phyloP scores from a whole-genome alignment of 2,797 vertebrate species.

The Coendou prehensilis region DNA sequence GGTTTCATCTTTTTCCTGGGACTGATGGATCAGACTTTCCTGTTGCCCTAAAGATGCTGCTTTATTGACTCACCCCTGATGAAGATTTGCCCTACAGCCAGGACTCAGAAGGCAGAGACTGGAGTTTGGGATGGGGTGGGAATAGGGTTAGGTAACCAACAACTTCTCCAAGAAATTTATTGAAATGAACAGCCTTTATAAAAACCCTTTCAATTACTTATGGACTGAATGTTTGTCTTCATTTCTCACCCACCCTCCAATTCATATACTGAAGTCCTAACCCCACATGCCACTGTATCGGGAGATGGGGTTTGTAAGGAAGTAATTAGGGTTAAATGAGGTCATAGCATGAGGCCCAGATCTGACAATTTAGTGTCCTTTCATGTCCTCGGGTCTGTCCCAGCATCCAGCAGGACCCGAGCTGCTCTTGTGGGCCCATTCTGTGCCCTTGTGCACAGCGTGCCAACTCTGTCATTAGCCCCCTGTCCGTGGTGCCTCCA shows the following conservation, averaged over 20 bases:
- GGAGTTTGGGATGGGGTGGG: background rate
- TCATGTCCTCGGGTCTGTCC: background rate
- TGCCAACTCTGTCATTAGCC: background rate
- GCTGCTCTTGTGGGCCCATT: background rate
- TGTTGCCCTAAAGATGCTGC: background rate
- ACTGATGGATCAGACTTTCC: background rate
- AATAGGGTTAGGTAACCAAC: background rate
- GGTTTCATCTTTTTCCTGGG: slow-evolving; percentile 24
- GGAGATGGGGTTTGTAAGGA: background rate
- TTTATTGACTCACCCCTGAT: background rate
- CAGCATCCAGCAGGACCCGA: background rate
- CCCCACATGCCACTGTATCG: background rate
- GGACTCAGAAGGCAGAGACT: background rate
- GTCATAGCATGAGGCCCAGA: background rate
- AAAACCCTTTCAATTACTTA: background rate
- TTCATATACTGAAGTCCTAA: background rate
- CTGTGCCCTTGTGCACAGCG: background rate
- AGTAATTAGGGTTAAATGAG: background rate
- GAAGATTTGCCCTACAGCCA: background rate
- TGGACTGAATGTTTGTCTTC: background rate
- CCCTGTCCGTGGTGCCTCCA: background rate
- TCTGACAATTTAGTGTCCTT: background rate
- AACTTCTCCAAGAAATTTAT: background rate
- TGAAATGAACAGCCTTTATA: background rate
- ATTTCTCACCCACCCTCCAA: too few relatives aligned